Conservation (phyloP, 2,797 vertebrate genomes). For the Vireo griseus region DNA sequence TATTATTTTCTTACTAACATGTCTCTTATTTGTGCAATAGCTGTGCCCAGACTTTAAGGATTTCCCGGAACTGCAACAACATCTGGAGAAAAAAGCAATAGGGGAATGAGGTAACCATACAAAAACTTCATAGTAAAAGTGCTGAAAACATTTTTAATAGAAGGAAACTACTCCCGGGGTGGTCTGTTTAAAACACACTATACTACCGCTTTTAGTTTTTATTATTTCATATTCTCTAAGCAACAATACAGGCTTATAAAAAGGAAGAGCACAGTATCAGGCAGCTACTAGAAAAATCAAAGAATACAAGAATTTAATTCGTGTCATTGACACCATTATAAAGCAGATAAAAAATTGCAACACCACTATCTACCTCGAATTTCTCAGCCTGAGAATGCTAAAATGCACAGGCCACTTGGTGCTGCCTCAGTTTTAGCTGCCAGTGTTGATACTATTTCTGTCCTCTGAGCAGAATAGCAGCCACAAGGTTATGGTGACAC, state of each 20-base stretch:
- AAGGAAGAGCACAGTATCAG: neutral
- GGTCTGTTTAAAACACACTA: neutral
- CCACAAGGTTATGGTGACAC: neutral
- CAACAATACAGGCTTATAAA: neutral
- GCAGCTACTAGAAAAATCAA: neutral
- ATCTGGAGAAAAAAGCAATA: neutral
- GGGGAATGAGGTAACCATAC: neutral
- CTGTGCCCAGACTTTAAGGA: neutral
- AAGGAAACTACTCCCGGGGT: neutral
- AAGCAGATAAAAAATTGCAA: neutral
- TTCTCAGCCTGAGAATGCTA: neutral
- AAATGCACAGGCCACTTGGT: neutral
- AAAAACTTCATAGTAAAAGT: neutral
- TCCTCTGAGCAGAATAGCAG: neutral
- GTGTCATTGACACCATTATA: neutral
- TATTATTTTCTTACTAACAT: neutral
- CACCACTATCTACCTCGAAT: neutral
- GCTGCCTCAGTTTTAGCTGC: neutral
- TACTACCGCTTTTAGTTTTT: neutral
- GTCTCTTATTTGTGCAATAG: neutral
- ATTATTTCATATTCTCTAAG: neutral
- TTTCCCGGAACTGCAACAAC: neutral
- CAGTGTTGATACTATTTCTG: neutral
- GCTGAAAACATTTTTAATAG: neutral
- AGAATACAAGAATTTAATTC: neutral